Evolutionary conservation across 2,113 vertebrate species (phyloP).

Genomic region (Nestor notabilis): DNA sequence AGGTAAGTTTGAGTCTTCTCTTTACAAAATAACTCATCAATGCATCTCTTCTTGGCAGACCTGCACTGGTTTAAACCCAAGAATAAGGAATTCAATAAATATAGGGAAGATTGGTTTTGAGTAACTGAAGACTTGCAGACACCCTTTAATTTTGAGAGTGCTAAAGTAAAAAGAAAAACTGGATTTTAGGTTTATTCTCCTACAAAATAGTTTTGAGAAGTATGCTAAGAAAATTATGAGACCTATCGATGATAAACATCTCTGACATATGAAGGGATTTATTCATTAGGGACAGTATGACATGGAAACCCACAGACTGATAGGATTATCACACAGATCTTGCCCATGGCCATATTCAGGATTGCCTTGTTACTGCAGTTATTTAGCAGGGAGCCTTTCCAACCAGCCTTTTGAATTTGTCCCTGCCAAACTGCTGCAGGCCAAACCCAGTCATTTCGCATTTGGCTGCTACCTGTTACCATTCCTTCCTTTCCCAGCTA

Average conservation of each 20-base stretch:
- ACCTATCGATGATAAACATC: background rate
- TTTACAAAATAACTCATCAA: background rate
- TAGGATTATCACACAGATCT: background rate
- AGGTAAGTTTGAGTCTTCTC: background rate
- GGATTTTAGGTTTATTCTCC: background rate
- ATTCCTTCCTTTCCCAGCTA: background rate
- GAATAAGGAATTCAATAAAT: background rate
- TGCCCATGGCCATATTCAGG: background rate
- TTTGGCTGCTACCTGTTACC: constrained; percentile 37
- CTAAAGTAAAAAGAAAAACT: background rate
- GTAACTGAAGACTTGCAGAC: background rate
- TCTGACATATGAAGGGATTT: background rate
- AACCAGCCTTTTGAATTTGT: background rate
- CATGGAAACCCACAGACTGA: background rate
- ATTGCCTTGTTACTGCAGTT: background rate
- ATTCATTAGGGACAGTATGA: background rate
- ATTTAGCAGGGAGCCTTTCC: constrained; percentile 13
- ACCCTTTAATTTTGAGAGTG: background rate
- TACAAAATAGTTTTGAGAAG: background rate
- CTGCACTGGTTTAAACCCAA: background rate
- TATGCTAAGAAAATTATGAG: background rate
- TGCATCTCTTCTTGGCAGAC: background rate
- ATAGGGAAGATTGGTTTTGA: background rate
- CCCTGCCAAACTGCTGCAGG: background rate
- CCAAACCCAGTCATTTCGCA: background rate